Evolutionary conservation across 2,888 invertebrate genomes (phyloP), one percentile per base, ranked within the genome.

Genomic region (Patella ulyssiponensis): DNA sequence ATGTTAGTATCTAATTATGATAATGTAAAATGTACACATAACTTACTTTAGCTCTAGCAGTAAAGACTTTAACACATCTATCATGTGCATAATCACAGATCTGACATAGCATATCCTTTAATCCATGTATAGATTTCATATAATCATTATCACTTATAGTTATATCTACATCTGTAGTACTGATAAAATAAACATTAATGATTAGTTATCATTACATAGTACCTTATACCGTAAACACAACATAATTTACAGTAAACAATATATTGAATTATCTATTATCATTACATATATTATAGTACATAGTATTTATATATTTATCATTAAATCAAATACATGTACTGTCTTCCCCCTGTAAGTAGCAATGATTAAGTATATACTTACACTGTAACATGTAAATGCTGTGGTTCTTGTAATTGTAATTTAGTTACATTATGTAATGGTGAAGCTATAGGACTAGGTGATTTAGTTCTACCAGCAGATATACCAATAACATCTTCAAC

Each of bases 41-140:
- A 71, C 79, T 82, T 82, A 91, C 92, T 88, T 92, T 92, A 71
- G 90, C 89, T 82, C 92, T 88, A 27, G 95, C 95, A 72, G 95
- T 95, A 78, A 98, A 94, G 77, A 98, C 93, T 91, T 96, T 96
- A 78, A 97, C 97, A 92, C 97, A 95, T 83, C 97, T 94, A 90
- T 98, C 98, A 91, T 98, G 97, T 85, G 97, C 96, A 76, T 91
- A 89, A 92, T 97, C 96, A 91, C 96, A 97, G 70, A 97, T 94
- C n/a, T 95, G 94, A 69, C 94, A 93, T 73, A 97, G 93, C 90
- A 97, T 94, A 87, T 96, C 96, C 81, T 94, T 94, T 73, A 98
- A 92, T 91, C 95, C 95, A 15, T 93, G 93, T 80, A 94, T 94
- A 11, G 97, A 94, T 79, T 94, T 93, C 75, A 92, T 91, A 85